phyloP scores from a whole-genome alignment of 2,888 invertebrate genomes.

The Cistogaster globosa region DNA sequence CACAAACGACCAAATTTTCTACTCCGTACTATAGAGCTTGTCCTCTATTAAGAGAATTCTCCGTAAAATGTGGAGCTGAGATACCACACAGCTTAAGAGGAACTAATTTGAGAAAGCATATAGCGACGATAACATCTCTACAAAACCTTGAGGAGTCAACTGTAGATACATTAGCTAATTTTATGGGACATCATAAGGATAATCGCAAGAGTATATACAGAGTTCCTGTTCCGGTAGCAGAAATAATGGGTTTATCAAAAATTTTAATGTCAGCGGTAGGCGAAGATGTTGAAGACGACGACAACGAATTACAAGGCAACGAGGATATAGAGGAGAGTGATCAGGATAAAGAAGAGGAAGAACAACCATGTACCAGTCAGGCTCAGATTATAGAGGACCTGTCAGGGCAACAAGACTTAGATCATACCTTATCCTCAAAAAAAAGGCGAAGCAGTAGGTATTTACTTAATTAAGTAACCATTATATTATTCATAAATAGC shows the following conservation, averaged over 20 bases:
- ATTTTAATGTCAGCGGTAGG: neutral
- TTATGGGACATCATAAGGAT: slow-evolving; percentile 30
- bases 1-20: neutral
- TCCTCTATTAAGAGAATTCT: slow-evolving; percentile 1
- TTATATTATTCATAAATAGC: too few species aligned
- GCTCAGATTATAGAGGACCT: too few species aligned
- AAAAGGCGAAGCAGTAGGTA: too few species aligned
- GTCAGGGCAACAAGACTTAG: too few species aligned
- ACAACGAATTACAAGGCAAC: neutral
- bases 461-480: too few species aligned
- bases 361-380: too few species aligned
- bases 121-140: neutral
- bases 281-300: neutral
- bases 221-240: neutral
- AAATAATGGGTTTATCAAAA: neutral
- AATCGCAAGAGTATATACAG: neutral
- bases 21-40: slow-evolving; percentile 30
- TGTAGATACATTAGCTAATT: slow-evolving; percentile 11
- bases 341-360: too few species aligned
- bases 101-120: slow-evolving; percentile 5
- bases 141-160: slow-evolving; percentile 2
- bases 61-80: slow-evolving; percentile 5
- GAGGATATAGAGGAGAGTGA: neutral
- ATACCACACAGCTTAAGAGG: slow-evolving; percentile 25
- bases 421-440: too few species aligned